Conservation (phyloP, 2,113 vertebrate species). For the Rhea americana region DNA sequence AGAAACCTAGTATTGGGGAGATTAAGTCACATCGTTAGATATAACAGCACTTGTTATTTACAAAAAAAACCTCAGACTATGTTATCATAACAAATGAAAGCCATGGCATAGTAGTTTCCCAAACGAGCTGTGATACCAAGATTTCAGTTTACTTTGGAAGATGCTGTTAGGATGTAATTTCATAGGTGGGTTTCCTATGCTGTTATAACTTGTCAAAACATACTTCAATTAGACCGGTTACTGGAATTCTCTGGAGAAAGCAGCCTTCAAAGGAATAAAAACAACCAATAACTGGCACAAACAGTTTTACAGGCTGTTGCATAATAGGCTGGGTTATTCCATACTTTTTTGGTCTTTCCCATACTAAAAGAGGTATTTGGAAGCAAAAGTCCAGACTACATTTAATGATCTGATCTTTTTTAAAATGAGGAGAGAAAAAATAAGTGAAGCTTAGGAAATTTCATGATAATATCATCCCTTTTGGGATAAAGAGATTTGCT, state of each 20-base stretch:
- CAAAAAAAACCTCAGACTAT: not conserved
- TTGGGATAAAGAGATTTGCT: not conserved
- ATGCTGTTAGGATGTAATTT: conserved; percentile 55
- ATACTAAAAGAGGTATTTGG: not conserved
- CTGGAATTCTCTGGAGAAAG: conserved; percentile 60
- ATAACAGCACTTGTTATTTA: not conserved
- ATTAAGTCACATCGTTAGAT: not conserved
- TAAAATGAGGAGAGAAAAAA: conserved; percentile 11
- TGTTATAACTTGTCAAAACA: conserved; percentile 56
- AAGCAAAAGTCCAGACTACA: not conserved
- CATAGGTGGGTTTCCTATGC: conserved; percentile 50
- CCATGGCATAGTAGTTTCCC: not conserved
- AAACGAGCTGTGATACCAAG: conserved; percentile 12
- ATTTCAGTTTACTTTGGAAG: conserved; percentile 62
- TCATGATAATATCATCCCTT: not conserved
- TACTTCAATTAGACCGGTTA: conserved; percentile 45
- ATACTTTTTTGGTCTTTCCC: not conserved
- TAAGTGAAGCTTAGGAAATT: not conserved
- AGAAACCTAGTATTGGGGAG: not conserved
- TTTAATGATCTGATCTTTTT: not conserved
- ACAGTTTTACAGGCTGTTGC: conserved; percentile 22
- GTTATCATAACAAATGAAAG: conserved; percentile 11
- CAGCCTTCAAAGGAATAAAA: conserved; percentile 46
- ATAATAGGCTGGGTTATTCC: conserved; percentile 30
- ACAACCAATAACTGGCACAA: not conserved